A percentile compares a stretch with the other conserved stretches of the same genome.
These are phyloP conservation scores for Ceratina australensis DNA, from an alignment of 1,140 invertebrate genomes.

Conservation along the genomic window DNA sequence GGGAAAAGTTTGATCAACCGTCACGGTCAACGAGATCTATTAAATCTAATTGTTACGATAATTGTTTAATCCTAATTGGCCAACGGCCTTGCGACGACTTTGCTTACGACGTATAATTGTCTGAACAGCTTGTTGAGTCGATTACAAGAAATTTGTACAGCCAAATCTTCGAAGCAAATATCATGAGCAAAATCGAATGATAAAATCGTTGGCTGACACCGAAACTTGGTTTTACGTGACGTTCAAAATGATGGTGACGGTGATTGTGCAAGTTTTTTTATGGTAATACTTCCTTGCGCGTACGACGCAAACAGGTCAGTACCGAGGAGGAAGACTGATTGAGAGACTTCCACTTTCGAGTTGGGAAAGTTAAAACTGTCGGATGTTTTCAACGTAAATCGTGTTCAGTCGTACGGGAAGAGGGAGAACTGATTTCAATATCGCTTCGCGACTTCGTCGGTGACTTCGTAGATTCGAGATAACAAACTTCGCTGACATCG, in stretches of 20 bases:
- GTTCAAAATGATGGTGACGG: not conserved
- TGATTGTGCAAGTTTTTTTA: not conserved
- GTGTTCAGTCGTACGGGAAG: not conserved
- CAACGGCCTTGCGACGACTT: too few species aligned
- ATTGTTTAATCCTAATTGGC: not conserved
- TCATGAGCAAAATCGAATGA: too few species aligned
- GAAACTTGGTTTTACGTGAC: too few species aligned
- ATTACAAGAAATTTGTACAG: too few species aligned
- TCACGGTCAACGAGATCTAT: conserved; percentile 15
- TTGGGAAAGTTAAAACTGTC: conserved; percentile 2
- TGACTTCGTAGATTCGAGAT: not conserved
- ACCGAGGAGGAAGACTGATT: not conserved
- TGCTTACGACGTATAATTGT: too few species aligned
- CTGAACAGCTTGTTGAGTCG: too few species aligned
- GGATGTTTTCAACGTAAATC: conserved; percentile 19
- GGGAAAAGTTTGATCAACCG: conserved; percentile 20
- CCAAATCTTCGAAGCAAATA: too few species aligned
- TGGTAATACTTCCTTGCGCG: not conserved
- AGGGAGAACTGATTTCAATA: conserved; percentile 15
- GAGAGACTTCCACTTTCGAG: conserved; percentile 10
- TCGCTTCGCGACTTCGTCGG: conserved; percentile 1
- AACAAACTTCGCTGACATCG: too few species aligned
- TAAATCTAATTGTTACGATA: conserved; percentile 30
- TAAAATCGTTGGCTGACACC: too few species aligned
- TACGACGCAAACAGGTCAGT: not conserved